A percentile compares a stretch with the other conserved stretches of the same genome.
phyloP scores from a whole-genome alignment of 2,797 vertebrate genomes.

The Aplochiton taeniatus region DNA sequence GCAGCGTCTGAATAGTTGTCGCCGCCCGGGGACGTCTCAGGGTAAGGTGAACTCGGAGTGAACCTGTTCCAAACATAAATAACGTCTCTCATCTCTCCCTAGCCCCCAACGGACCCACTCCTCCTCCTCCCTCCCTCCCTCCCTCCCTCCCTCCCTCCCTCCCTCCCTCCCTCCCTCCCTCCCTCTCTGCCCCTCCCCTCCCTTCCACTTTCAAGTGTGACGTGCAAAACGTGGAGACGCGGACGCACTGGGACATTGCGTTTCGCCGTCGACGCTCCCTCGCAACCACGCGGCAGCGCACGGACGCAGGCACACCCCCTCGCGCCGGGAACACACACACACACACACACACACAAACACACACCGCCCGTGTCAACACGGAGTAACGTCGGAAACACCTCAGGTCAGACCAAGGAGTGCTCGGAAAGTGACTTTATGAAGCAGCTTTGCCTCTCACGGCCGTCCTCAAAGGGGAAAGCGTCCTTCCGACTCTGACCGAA shows the following conservation, averaged over 20 bases:
- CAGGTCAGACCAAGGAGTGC: constrained; percentile 48
- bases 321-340: constrained; percentile 13
- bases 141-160: constrained; percentile 33
- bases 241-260: no score
- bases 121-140: constrained; percentile 31
- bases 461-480: no score
- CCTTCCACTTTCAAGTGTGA: background rate
- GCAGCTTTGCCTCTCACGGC: no score
- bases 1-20: constrained; percentile 56
- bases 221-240: no score
- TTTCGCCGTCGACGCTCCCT: no score
- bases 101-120: constrained; percentile 46
- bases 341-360: constrained; percentile 28
- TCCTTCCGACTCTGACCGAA: no score
- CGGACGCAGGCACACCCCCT: constrained; percentile 2
- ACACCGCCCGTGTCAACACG: no score
- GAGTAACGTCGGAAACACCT: constrained; percentile 40
- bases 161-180: constrained; percentile 25
- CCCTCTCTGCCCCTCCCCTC: background rate
- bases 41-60: constrained; percentile 82
- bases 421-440: constrained; percentile 49
- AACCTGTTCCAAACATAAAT: constrained; percentile 81
- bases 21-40: constrained; percentile 77
- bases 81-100: constrained; percentile 68
- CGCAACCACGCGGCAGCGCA: no score